These are phyloP conservation scores for Caenorhabditis becei DNA, from an alignment of 2,888 invertebrate genomes.

Conservation along the genomic window DNA sequence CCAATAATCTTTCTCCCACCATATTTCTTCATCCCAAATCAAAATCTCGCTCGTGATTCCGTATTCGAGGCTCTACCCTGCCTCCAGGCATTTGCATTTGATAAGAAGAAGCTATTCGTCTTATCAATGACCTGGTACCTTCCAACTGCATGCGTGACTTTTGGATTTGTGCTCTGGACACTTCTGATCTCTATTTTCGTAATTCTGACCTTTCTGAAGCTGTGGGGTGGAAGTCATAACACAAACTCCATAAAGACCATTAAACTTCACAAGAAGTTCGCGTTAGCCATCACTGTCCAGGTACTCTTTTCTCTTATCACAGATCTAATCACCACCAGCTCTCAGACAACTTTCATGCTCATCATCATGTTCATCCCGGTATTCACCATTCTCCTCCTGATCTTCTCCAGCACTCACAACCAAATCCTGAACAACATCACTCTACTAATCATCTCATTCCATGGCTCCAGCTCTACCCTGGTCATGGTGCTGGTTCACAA, in stretches of 20 bases:
- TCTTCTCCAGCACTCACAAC: background rate
- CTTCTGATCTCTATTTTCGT: too few relatives aligned
- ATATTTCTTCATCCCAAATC: background rate
- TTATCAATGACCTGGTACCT: background rate
- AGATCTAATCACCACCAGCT: too few relatives aligned
- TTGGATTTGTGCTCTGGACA: too few relatives aligned
- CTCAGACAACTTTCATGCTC: background rate
- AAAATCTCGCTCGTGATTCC: background rate
- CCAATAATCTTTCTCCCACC: background rate
- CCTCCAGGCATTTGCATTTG: background rate
- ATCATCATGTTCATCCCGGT: background rate
- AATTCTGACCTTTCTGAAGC: too few relatives aligned
- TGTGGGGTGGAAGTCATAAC: too few relatives aligned
- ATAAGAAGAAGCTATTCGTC: background rate
- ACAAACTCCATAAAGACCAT: too few relatives aligned
- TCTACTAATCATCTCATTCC: background rate
- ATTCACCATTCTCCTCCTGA: background rate
- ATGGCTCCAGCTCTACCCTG: constrained; percentile 4
- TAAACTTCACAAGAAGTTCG: too few relatives aligned
- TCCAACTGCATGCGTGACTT: too few relatives aligned
- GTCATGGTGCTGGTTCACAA: constrained; percentile 8
- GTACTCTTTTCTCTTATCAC: too few relatives aligned
- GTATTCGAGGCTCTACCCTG: background rate
- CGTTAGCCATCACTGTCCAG: too few relatives aligned
- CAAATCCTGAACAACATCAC: background rate